phyloP scores from a whole-genome alignment of 1,140 invertebrate species.

The Phthorimaea operculella region DNA sequence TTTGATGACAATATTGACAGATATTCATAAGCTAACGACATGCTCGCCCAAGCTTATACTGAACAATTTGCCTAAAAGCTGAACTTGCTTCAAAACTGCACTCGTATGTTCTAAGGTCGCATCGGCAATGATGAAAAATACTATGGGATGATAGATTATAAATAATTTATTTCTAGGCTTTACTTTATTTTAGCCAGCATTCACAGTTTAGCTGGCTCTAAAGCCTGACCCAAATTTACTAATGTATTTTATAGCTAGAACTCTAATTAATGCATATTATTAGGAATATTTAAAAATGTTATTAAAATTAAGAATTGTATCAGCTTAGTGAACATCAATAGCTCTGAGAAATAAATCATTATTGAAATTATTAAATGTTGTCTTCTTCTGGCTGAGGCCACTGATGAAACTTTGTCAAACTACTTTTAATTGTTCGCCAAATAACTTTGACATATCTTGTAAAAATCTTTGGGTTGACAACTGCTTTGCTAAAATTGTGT shows the following conservation, averaged over 20 bases:
- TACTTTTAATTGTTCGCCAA: background rate
- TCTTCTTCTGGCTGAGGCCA: conserved; percentile 32
- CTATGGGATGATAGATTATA: conserved; percentile 11
- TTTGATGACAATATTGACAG: no score
- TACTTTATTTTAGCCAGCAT: conserved; percentile 23
- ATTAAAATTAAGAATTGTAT: conserved; percentile 65
- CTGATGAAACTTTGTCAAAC: background rate
- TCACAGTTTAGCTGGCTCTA: conserved; percentile 30
- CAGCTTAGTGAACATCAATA: conserved; percentile 68
- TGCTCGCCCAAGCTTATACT: no score
- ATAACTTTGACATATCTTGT: background rate
- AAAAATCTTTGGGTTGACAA: background rate
- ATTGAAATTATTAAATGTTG: conserved; percentile 66
- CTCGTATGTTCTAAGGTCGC: conserved; percentile 1
- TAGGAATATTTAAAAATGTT: conserved; percentile 64
- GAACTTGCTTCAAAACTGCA: no score
- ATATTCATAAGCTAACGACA: no score
- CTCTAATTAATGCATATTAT: conserved; percentile 65
- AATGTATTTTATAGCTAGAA: conserved; percentile 65
- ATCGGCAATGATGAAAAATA: conserved; percentile 15
- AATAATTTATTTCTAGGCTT: conserved; percentile 23
- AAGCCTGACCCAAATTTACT: conserved; percentile 49
- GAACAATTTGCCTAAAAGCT: no score
- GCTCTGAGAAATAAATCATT: conserved; percentile 64
- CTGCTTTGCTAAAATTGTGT: background rate